Evolutionary conservation across 2,113 vertebrate genomes (phyloP).

Genomic region (Marmota flaviventris): DNA sequence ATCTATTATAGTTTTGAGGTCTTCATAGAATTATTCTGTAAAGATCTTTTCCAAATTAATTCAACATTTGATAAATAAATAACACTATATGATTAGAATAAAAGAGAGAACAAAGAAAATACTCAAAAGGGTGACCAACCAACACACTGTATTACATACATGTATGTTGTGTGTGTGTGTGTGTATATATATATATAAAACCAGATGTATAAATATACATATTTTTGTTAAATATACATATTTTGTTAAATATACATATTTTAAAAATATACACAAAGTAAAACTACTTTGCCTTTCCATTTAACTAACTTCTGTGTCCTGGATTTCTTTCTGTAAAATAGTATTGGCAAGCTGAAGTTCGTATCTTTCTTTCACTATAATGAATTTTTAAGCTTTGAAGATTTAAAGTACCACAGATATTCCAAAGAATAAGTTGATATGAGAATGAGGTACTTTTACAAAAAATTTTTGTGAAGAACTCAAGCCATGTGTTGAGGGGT

Average conservation of each 20-base stretch:
- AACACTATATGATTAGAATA: background rate
- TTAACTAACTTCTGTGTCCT: background rate
- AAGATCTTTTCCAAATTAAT: conserved; percentile 10
- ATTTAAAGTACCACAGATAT: too few relatives aligned
- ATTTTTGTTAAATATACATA: background rate
- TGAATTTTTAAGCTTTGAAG: background rate
- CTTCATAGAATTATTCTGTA: conserved; percentile 12
- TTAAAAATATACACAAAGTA: background rate
- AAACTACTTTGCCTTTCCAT: background rate
- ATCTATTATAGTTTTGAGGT: background rate
- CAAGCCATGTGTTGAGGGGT: too few relatives aligned
- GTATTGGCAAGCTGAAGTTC: background rate
- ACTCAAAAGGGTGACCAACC: background rate
- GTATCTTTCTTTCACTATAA: background rate
- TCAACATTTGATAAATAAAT: background rate
- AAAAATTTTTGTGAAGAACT: too few relatives aligned
- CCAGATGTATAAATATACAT: background rate
- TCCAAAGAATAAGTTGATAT: too few relatives aligned
- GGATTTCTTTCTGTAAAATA: background rate
- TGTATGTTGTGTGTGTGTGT: too few relatives aligned
- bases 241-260: background rate
- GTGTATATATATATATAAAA: background rate
- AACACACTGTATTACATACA: background rate
- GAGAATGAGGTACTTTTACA: too few relatives aligned
- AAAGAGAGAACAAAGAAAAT: background rate